Evolutionary conservation across 30 jellyfish, hydroid and myxozoan species (phyloP), one percentile per base, ranked within the genome.

Genomic region (Hydractinia echinata): DNA sequence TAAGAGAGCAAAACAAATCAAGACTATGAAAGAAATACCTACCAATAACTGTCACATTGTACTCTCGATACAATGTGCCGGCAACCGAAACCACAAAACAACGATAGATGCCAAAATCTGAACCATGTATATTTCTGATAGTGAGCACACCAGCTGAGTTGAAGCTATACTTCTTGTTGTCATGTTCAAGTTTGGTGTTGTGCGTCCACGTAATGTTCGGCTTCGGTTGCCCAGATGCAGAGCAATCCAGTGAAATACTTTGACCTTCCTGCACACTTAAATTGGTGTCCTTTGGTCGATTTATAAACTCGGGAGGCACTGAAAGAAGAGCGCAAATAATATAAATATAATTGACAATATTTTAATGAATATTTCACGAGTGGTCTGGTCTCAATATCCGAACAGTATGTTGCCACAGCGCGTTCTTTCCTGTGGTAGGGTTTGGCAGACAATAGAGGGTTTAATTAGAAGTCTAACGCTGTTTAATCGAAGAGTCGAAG

Each of bases 191-290:
- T 5, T 83, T 18, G 85, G 66, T 71, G 20, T 77, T 68, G 4
- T 39, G 53, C 1, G 84, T 85, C 99, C 99, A 94, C 18, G 97
- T 88, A 66, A 94, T 80, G 80, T 88, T 88, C 8, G 99, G 99
- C 69, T 79, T 81, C 39, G 99, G 99, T 20, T 64, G 77, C 14
- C 99, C 99, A 15, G 81, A 71, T 7, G 96, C 96, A 4, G 90
- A 49, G 60, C 99, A 94, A 61, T 94, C 97, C 55, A 94, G 90
- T 48, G 97, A 84, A 10, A 81, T 96, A 51, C 85, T 94, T 5
- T 79, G 79, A 21, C 94, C 95, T 6, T 81, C 72, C 51, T 69
- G 66, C 52, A 86, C 91, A 15, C 52, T 51, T 49, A 74, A 85
- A 14, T 61, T 67, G 61, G 44, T 30, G 44, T 62, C 64, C 14